phyloP scores from a whole-genome alignment of 2,113 vertebrate species.

The Neodon shergylaensis region DNA sequence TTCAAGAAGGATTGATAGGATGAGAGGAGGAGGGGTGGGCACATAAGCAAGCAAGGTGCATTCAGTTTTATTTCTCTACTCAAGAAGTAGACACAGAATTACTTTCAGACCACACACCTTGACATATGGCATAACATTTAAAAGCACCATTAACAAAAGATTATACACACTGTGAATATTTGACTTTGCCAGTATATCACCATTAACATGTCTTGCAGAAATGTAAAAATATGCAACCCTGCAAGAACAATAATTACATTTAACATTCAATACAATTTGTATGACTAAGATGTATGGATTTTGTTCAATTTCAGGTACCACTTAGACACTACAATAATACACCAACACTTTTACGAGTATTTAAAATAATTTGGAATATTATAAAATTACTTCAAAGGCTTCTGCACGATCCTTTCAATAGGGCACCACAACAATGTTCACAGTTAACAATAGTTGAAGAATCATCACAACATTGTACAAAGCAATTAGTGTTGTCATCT shows the following conservation, averaged over 20 bases:
- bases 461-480: background rate
- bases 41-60: background rate
- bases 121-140: background rate
- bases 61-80: background rate
- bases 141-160: conserved; percentile 24
- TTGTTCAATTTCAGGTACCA: background rate
- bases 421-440: background rate
- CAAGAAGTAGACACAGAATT: background rate
- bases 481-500: background rate
- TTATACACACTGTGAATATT: background rate
- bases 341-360: background rate
- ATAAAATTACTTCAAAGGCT: background rate
- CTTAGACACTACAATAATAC: conserved; percentile 3
- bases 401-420: background rate
- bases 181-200: conserved; percentile 13
- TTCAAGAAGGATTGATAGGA: conserved; percentile 9
- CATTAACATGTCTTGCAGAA: conserved; percentile 14
- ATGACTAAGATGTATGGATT: background rate
- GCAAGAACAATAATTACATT: background rate
- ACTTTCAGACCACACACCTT: background rate
- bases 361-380: background rate
- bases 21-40: background rate
- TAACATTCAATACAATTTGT: background rate
- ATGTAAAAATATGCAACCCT: background rate
- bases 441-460: background rate